phyloP scores from a whole-genome alignment of 2,113 vertebrate species.

The Myxocyprinus asiaticus region DNA sequence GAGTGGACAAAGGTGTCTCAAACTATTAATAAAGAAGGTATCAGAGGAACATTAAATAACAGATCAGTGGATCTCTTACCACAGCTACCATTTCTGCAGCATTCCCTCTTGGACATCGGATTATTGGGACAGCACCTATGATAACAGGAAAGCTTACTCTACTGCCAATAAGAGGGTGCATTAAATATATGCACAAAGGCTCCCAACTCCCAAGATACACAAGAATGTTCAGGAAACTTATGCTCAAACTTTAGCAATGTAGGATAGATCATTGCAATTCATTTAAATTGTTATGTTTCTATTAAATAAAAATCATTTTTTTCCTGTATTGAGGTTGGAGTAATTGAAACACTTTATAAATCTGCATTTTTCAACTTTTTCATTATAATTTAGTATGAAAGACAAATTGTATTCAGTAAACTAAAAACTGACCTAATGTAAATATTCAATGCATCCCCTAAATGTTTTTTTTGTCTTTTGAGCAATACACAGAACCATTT shows the following conservation, averaged over 20 bases:
- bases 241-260: constrained; percentile 18
- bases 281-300: background rate
- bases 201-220: constrained; percentile 33
- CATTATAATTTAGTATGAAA: too few species aligned
- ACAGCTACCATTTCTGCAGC: constrained; percentile 98
- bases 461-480: background rate
- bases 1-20: constrained; percentile 30
- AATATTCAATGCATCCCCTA: background rate
- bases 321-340: too few species aligned
- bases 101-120: constrained; percentile 94
- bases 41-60: constrained; percentile 9
- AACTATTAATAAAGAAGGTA: constrained; percentile 3
- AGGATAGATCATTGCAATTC: background rate
- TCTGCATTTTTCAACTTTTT: too few species aligned
- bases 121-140: constrained; percentile 94
- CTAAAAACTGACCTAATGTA: background rate
- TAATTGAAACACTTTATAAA: too few species aligned
- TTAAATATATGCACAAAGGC: constrained; percentile 37
- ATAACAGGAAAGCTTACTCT: constrained; percentile 50
- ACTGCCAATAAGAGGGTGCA: constrained; percentile 45
- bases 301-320: background rate
- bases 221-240: constrained; percentile 34
- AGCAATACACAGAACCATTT: background rate
- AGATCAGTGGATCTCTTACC: constrained; percentile 76
- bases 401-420: too few species aligned